These are phyloP conservation scores for Lithophane semibrunnea DNA, from an alignment of 2,888 invertebrate genomes.

Conservation along the genomic window DNA sequence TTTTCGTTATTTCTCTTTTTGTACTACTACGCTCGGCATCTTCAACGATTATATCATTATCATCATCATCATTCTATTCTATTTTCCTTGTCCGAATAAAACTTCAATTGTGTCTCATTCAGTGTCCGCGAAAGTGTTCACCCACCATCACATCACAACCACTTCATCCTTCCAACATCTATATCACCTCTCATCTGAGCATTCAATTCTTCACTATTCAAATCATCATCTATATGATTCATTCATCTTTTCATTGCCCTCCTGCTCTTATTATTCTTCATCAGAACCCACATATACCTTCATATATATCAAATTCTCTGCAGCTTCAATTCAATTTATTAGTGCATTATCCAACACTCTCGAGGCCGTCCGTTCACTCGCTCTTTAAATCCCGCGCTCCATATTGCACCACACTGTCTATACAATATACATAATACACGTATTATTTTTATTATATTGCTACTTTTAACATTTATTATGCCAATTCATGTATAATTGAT, in stretches of 20 bases:
- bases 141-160: too few relatives aligned
- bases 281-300: background rate
- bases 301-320: conserved; percentile 37
- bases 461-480: conserved; percentile 45
- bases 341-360: conserved; percentile 42
- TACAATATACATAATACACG: conserved; percentile 43
- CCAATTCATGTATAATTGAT: conserved; percentile 41
- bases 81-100: background rate
- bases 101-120: too few relatives aligned
- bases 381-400: conserved; percentile 66
- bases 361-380: conserved; percentile 71
- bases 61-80: background rate
- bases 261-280: background rate
- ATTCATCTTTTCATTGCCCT: background rate
- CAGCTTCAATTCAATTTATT: conserved; percentile 40
- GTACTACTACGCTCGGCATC: background rate
- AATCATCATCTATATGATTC: background rate
- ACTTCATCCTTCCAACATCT: background rate
- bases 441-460: conserved; percentile 52
- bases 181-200: background rate
- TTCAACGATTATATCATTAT: background rate
- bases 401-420: conserved; percentile 58
- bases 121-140: too few relatives aligned
- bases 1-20: background rate
- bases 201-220: background rate